Evolutionary conservation across 2,888 invertebrate genomes (phyloP), one percentile per base, ranked within the genome.

Genomic region (Chironomus riparius): DNA sequence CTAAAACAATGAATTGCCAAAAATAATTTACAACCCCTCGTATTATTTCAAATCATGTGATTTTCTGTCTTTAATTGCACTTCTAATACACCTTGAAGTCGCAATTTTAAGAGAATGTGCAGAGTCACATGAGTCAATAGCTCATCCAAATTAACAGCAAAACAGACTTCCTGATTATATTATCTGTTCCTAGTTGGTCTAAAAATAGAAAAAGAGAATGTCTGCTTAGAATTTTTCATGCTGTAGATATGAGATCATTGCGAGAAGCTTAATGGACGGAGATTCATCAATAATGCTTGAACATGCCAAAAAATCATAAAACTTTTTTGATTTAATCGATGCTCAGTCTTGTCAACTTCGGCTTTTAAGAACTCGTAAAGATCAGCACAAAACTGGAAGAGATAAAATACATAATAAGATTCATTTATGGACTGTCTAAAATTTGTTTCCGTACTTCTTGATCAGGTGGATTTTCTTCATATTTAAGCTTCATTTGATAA

Each of bases 351-450:
- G 56, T 76, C 69, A 15, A 68, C 76, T 76, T 76, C 68, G 28
- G 10, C 56, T 15, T 61, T 76, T n/a, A 76, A 38, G 13, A 69
- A 76, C 13, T 22, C 12, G n/a, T 69, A 24, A 10, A 69, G 68
- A 69, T 76, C 76, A 13, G 76, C 69, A 69, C 69, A 48, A n/a
- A 69, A 76, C 76, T 76, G 38, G 50, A 69, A 21, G 13, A 48
- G 18, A 62, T 18, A 38, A 38, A 65, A 10, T 22, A 12, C 18
- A 65, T 65, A 10, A 10, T 24, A 1, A 10, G 4, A 47, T 69
- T 28, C 3, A 65, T 13, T 24, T 65, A 13, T 62, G 68, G 0
- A n/a, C 18, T 68, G 15, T 48, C 47, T 3, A 75, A 48, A 56
- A 7, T 2, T 2, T 15, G 56, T 6, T 21, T 68, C 69, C 15